These are phyloP conservation scores for Nannobrachium achirus DNA, from an alignment of 2,113 vertebrate genomes.

Conservation along the genomic window DNA sequence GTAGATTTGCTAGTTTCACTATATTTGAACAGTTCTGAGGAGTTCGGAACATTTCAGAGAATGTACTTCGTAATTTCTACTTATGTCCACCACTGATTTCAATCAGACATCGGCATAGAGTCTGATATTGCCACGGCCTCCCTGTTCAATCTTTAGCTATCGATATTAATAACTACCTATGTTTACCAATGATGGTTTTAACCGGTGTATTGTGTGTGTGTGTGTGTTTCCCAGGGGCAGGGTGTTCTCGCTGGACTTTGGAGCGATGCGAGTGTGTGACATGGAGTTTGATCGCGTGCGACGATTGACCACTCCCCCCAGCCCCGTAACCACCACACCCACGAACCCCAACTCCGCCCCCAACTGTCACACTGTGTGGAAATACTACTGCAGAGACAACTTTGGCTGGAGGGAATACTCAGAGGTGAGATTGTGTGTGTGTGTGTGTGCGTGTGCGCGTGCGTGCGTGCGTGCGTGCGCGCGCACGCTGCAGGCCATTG, in stretches of 20 bases:
- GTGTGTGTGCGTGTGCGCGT: conserved; percentile 26
- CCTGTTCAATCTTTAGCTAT: too few relatives aligned
- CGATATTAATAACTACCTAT: too few relatives aligned
- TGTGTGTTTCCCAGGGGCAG: conserved; percentile 82
- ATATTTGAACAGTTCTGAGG: too few relatives aligned
- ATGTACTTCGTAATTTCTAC: too few relatives aligned
- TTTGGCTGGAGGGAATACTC: conserved; percentile 99
- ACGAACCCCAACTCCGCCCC: conserved; percentile 81
- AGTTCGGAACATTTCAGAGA: too few relatives aligned
- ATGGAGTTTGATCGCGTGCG: conserved; percentile 92
- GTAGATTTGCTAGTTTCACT: too few relatives aligned
- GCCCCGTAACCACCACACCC: conserved; percentile 74
- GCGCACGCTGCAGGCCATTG: not conserved
- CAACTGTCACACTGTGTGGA: conserved; percentile 92
- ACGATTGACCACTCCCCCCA: conserved; percentile 88
- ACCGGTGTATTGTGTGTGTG: not conserved
- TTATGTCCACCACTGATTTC: too few relatives aligned
- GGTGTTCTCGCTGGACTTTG: conserved; percentile 91
- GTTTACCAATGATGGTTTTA: too few relatives aligned
- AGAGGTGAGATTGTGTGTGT: conserved; percentile 84
- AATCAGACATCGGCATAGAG: too few relatives aligned
- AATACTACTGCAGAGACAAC: conserved; percentile 98
- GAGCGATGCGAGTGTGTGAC: conserved; percentile 88
- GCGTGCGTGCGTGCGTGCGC: not conserved
- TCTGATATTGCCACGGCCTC: too few relatives aligned